These are phyloP conservation scores for Aviceda subcristata DNA, from an alignment of 2,113 vertebrate genomes.

Conservation along the genomic window DNA sequence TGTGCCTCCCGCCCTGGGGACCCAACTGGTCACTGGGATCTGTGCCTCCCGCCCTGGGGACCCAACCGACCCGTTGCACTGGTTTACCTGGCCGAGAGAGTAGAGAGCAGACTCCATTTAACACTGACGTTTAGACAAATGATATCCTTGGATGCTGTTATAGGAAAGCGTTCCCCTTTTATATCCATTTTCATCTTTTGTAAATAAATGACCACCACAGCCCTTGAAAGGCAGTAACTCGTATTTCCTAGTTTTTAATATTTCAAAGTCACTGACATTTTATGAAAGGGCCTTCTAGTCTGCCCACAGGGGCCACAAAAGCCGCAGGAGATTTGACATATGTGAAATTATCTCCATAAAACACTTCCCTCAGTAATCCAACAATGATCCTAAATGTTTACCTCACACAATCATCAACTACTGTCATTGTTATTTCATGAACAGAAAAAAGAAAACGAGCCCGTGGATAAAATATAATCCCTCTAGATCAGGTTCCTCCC, in stretches of 20 bases:
- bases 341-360: background rate
- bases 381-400: background rate
- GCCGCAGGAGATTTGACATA: background rate
- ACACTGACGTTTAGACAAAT: background rate
- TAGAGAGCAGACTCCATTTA: background rate
- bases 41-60: background rate
- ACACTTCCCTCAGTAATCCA: background rate
- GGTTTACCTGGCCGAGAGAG: background rate
- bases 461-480: background rate
- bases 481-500: background rate
- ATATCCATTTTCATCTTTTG: background rate
- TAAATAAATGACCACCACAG: background rate
- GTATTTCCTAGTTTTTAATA: background rate
- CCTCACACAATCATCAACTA: background rate
- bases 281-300: background rate
- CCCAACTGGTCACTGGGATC: accelerated
- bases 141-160: background rate
- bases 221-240: background rate
- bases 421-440: background rate
- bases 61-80: accelerated
- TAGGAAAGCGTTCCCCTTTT: background rate
- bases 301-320: background rate
- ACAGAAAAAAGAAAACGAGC: background rate
- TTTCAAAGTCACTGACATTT: background rate
- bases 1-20: background rate